Evolutionary conservation across 2,797 vertebrate species (phyloP), one percentile per base, ranked within the genome.

Genomic region (Gobionotothen gibberifrons): DNA sequence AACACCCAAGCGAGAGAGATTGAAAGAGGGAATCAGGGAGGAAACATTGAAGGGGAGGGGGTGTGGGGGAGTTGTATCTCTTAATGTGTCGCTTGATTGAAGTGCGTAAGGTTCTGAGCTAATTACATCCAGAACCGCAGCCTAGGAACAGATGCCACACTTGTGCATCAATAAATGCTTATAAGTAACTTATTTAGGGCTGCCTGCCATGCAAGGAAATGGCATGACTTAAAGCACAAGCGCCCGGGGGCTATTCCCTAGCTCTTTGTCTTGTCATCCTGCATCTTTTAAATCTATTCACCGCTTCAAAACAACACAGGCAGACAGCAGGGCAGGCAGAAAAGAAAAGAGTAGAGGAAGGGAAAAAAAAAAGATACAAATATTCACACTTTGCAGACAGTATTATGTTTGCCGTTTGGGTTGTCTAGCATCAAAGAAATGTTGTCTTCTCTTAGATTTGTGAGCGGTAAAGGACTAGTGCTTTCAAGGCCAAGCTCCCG

Each of bases 151-250:
- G 93, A 95, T 95, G 94, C 92, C 93, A 93, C 93, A 92, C 91
- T 94, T 93, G 92, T 94, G 93, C 94, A 93, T 95, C 94, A 93
- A 94, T 95, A 95, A 95, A 93, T 94, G 90, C 94, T 94, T 93
- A 93, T 94, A 94, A 95, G 94, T 95, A 92, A 95, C 94, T 95
- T 95, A 94, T 96, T 95, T 96, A 94, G 92, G 85, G 90, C 91
- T 91, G 93, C 90, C 93, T 94, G 91, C 93, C 93, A 95, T 93
- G 93, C 92, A 93, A 93, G 93, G 93, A 95, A 95, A 95, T 93
- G 92, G 93, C 94, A 94, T 93, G 90, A 94, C 94, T 95, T 94
- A 92, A 93, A 94, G 93, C 93, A 88, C 90, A 91, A 87, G 83
- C 40, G 92, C 92, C 94, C 80, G 51, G 78, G 85, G 95, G 92